Conservation (phyloP, 1,140 invertebrate species). For the Pectinophora gossypiella region DNA sequence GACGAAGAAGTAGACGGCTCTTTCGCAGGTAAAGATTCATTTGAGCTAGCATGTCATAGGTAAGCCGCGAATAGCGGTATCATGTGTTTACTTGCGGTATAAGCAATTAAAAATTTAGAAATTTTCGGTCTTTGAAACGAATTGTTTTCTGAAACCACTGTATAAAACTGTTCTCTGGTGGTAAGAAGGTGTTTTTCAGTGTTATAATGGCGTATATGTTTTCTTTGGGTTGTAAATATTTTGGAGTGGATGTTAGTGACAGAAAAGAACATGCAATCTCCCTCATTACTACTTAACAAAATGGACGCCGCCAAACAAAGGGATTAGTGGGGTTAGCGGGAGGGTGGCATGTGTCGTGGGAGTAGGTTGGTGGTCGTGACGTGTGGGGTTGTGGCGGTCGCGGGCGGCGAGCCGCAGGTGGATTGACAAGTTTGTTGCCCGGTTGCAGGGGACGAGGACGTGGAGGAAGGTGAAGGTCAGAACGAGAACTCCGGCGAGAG, state of each 20-base stretch:
- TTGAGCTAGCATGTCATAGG: constrained; percentile 73
- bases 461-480: constrained; percentile 78
- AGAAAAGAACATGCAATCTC: constrained; percentile 75
- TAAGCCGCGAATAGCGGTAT: constrained; percentile 76
- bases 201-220: constrained; percentile 47
- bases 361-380: constrained; percentile 19
- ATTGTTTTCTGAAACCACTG: constrained; percentile 4
- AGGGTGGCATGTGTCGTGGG: constrained; percentile 37
- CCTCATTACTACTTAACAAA: constrained; percentile 80
- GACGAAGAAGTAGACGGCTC: constrained; percentile 86
- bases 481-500: constrained; percentile 84
- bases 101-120: constrained; percentile 73
- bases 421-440: constrained; percentile 61
- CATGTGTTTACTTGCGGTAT: constrained; percentile 75
- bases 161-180: neutral
- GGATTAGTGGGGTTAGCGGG: constrained; percentile 72
- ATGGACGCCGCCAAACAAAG: constrained; percentile 83
- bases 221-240: constrained; percentile 66
- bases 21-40: constrained; percentile 82
- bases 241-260: constrained; percentile 71
- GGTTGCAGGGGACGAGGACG: constrained; percentile 81
- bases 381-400: constrained; percentile 29
- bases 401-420: constrained; percentile 38
- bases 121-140: constrained; percentile 44
- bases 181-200: constrained; percentile 20